A percentile compares a stretch with the other conserved stretches of the same genome.
These are phyloP conservation scores for Valencia hispanica DNA, from an alignment of 2,797 vertebrate species.

Conservation along the genomic window DNA sequence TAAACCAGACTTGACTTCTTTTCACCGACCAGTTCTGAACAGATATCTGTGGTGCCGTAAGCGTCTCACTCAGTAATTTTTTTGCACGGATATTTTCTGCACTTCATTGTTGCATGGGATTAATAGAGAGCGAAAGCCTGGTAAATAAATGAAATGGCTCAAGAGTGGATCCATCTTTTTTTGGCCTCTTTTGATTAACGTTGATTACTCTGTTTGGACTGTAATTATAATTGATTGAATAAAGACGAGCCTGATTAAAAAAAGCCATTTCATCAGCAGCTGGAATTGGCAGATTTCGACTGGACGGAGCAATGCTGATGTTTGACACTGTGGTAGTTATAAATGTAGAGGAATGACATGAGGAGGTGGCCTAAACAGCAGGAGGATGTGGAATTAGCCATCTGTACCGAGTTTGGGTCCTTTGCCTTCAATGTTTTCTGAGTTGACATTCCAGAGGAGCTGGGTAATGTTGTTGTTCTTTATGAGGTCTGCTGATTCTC, in stretches of 20 bases:
- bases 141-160: slow-evolving; percentile 70
- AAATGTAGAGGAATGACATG: slow-evolving; percentile 22
- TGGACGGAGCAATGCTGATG: slow-evolving; percentile 22
- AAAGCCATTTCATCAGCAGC: slow-evolving; percentile 73
- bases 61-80: not conserved
- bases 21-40: slow-evolving; percentile 1
- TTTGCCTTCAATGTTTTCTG: slow-evolving; percentile 69
- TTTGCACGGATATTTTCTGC: slow-evolving; percentile 27
- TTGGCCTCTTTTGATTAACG: slow-evolving; percentile 64
- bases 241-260: slow-evolving; percentile 69
- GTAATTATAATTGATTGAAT: slow-evolving; percentile 66
- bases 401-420: slow-evolving; percentile 58
- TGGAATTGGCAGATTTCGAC: slow-evolving; percentile 43
- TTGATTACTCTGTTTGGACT: slow-evolving; percentile 67
- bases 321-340: slow-evolving; percentile 22
- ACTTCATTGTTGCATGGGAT: slow-evolving; percentile 47
- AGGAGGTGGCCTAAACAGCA: slow-evolving; percentile 25
- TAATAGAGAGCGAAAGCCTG: slow-evolving; percentile 60
- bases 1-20: not conserved
- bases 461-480: slow-evolving; percentile 80
- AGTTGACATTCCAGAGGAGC: slow-evolving; percentile 81
- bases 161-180: slow-evolving; percentile 54
- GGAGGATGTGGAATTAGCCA: slow-evolving; percentile 43
- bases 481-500: slow-evolving; percentile 77
- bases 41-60: slow-evolving; percentile 3